Evolutionary conservation across 2,113 vertebrate genomes (phyloP).

Genomic region (Pagrus major): DNA sequence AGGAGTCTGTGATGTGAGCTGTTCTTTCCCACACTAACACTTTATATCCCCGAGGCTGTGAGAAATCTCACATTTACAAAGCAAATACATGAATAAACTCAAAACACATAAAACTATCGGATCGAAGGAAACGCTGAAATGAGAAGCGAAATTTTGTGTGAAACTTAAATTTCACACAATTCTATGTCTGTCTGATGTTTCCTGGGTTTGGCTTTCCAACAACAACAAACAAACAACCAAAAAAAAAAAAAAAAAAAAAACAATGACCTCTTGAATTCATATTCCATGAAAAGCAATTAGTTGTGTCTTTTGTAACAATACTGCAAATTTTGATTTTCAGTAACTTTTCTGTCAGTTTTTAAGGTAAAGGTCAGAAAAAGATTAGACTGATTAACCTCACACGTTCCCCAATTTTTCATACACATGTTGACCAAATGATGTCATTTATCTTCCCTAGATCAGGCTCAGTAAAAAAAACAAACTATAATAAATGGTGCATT

Average conservation of each 20-base stretch:
- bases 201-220: neutral
- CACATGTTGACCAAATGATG: neutral
- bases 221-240: neutral
- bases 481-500: neutral
- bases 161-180: neutral
- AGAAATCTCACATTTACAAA: conserved; percentile 12
- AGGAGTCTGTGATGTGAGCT: conserved; percentile 44
- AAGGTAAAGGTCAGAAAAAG: neutral
- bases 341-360: neutral
- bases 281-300: neutral
- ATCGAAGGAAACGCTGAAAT: neutral
- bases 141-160: neutral
- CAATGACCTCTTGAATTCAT: too few species aligned
- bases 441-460: neutral
- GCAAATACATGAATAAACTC: neutral
- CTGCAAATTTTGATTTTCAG: neutral
- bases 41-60: neutral
- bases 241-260: too few species aligned
- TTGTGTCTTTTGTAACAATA: neutral
- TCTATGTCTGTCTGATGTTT: neutral
- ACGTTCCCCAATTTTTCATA: neutral
- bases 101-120: neutral
- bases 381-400: too few species aligned
- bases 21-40: neutral
- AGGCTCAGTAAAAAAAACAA: too few species aligned